These are phyloP conservation scores for Microchirus variegatus DNA, from an alignment of 2,797 vertebrate species.

Conservation along the genomic window DNA sequence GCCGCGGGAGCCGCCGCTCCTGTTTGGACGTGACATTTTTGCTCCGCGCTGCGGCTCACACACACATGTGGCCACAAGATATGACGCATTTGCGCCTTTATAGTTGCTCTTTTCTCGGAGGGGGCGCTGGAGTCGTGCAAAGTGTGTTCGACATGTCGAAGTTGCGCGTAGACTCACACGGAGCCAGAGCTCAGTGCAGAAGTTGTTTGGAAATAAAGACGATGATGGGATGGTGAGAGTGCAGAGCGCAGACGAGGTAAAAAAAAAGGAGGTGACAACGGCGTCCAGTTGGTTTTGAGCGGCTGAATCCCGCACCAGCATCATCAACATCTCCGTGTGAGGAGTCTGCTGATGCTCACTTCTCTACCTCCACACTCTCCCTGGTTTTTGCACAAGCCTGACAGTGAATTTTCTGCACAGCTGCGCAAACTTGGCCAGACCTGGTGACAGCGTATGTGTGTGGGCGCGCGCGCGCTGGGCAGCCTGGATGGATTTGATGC, in stretches of 20 bases:
- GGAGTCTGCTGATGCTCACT: conserved; percentile 35
- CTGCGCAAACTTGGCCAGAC: conserved; percentile 70
- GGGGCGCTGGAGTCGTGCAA: too few species aligned
- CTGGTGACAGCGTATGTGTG: conserved; percentile 40
- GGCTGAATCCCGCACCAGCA: conserved; percentile 37
- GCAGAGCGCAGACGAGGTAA: conserved; percentile 38
- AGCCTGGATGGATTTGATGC: conserved; percentile 60
- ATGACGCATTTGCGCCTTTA: conserved; percentile 53
- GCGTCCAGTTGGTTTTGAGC: conserved; percentile 29
- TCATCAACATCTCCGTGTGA: conserved; percentile 41
- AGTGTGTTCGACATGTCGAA: background rate
- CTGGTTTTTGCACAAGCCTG: conserved; percentile 16
- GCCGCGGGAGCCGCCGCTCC: conserved; percentile 25
- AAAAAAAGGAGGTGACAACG: conserved; percentile 29
- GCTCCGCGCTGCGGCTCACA: conserved; percentile 16
- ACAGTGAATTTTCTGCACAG: conserved; percentile 34
- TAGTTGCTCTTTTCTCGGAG: conserved; percentile 16
- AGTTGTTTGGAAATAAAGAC: conserved; percentile 55
- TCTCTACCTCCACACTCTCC: conserved; percentile 34
- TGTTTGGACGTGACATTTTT: conserved; percentile 41
- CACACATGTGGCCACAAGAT: conserved; percentile 28
- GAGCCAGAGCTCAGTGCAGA: conserved; percentile 39
- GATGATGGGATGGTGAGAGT: conserved; percentile 3
- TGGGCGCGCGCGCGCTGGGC: conserved; percentile 13
- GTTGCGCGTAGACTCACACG: conserved; percentile 28